Percentiles rank a stretch among this genome's conserved stretches.
These are phyloP conservation scores for Hiodon alosoides DNA, from an alignment of 2,113 vertebrate species.

Conservation along the genomic window DNA sequence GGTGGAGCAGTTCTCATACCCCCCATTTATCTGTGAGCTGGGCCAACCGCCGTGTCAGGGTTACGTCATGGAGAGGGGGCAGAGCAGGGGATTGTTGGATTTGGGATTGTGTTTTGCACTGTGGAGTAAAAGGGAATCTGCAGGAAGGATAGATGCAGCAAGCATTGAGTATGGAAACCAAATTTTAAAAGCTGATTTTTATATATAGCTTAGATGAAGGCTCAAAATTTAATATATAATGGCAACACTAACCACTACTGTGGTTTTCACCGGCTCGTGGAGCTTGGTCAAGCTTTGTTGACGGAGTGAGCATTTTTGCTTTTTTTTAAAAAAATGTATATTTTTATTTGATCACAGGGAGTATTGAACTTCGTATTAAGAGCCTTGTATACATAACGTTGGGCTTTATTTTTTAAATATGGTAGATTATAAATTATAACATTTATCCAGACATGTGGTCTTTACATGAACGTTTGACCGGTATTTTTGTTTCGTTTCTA, in stretches of 20 bases:
- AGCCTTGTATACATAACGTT: conserved; percentile 22
- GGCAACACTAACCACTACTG: conserved; percentile 25
- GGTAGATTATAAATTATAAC: background rate
- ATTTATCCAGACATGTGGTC: background rate
- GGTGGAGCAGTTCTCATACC: background rate
- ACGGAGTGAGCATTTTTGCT: background rate
- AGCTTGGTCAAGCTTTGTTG: conserved; percentile 35
- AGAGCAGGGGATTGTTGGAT: conserved; percentile 20
- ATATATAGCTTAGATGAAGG: conserved; percentile 62
- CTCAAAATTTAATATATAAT: conserved; percentile 59
- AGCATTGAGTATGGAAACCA: conserved; percentile 67
- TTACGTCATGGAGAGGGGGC: background rate
- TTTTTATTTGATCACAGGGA: conserved; percentile 20
- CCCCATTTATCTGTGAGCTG: background rate
- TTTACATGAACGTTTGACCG: background rate
- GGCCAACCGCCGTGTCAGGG: background rate
- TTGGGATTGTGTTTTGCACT: conserved; percentile 56
- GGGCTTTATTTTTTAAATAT: background rate
- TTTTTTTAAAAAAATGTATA: background rate
- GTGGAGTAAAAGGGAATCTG: conserved; percentile 46
- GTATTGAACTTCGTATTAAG: background rate
- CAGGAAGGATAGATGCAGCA: conserved; percentile 52
- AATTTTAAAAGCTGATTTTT: conserved; percentile 41
- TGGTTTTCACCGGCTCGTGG: conserved; percentile 17
- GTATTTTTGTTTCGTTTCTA: background rate